Percentiles rank a stretch among this genome's conserved stretches.
These are phyloP conservation scores for Isaurus tuberculatus DNA, from an alignment of 92 coral and sea anemone species.

Conservation along the genomic window DNA sequence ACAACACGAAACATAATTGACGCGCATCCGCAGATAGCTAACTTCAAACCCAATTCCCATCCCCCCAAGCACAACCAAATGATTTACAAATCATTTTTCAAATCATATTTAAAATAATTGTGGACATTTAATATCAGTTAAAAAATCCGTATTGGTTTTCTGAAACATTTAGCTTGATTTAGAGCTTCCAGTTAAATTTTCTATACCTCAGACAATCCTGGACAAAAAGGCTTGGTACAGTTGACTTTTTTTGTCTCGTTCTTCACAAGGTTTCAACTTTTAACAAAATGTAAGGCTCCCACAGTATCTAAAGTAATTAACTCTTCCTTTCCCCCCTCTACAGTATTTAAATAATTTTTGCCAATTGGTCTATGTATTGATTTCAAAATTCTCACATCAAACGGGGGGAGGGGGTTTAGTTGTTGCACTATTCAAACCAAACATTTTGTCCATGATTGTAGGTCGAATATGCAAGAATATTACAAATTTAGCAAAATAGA, in stretches of 20 bases:
- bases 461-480: too few relatives aligned
- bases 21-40: slow-evolving; percentile 11
- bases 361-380: not conserved
- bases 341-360: not conserved
- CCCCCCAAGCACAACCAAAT: too few relatives aligned
- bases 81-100: too few relatives aligned
- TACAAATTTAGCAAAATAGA: too few relatives aligned
- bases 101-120: too few relatives aligned
- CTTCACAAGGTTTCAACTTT: too few relatives aligned
- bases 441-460: too few relatives aligned
- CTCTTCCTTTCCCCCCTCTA: not conserved
- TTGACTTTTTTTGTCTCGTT: not conserved
- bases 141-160: not conserved
- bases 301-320: not conserved
- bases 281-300: too few relatives aligned
- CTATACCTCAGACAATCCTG: not conserved
- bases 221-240: not conserved
- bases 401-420: not conserved
- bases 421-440: too few relatives aligned
- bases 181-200: not conserved
- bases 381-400: not conserved
- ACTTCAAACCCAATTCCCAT: too few relatives aligned
- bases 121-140: too few relatives aligned
- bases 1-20: too few relatives aligned
- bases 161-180: not conserved